Evolutionary conservation across 64 coral and sea anemone genomes (phyloP), one percentile per base, ranked within the genome.

Genomic region (Dendrophyllia cribrosa): DNA sequence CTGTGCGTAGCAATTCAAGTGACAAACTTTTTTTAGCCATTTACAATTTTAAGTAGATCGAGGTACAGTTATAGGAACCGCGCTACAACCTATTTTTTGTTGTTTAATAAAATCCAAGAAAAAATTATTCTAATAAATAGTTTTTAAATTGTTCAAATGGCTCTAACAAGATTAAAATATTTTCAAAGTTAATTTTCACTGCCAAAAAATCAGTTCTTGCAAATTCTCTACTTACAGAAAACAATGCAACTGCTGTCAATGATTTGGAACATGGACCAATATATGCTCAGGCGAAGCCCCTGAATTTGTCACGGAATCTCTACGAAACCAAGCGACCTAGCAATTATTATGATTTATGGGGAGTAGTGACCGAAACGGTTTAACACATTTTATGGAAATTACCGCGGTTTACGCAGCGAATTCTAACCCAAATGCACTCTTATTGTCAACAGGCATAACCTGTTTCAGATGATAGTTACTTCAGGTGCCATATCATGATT

Each of bases 131-230:
- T 34, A 34, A 4, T 22, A 49, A 4, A 50, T 15, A 83, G 16
- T 67, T 64, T 64, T 19, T 50, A 49, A 66, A 75, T 67, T 17
- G 34, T 10, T 9, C 2, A 19, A 20, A 51, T 10, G 46, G 3
- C 44, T 84, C 62, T 68, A 66, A 84, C 7, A 51, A 84, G 62
- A 84, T 84, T 84, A 66, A 82, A 63, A 64, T 68, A 10, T 22
- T 66, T 50, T 3, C 10, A 22, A 2, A 82, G 78, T 16, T 46
- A 23, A 59, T 72, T 43, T 16, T 9, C 26, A 72, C 43, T 9
- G 16, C 5, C 13, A 66, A 84, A 14, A 24, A 60, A 59, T 12
- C 46, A 50, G 20, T 51, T 13, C 43, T 23, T 66, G 9, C 7
- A 6, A 7, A 22, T 84, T 52, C 51, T 22, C 53, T 9, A 56